These are phyloP conservation scores for Euschistus heros DNA, from an alignment of 1,140 invertebrate species.

Conservation along the genomic window DNA sequence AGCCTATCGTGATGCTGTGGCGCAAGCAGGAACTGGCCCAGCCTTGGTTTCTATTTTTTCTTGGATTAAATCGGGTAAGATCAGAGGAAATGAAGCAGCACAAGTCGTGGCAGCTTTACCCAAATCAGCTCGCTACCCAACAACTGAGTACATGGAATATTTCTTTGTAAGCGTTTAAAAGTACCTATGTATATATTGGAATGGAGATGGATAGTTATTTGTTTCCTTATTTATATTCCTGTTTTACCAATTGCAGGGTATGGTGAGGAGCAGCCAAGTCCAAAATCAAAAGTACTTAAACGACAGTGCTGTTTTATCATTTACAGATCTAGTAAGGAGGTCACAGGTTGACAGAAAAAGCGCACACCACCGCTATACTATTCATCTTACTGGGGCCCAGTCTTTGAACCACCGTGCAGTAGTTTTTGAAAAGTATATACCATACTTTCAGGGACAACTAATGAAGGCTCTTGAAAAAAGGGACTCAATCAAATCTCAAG, in stretches of 20 bases:
- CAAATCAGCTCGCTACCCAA: constrained; percentile 45
- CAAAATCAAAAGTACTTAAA: constrained; percentile 39
- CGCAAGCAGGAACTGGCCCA: constrained; percentile 52
- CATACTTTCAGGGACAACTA: constrained; percentile 42
- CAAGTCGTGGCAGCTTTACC: constrained; percentile 40
- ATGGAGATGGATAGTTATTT: too few relatives aligned
- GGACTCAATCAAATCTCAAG: constrained; percentile 44
- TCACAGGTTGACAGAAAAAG: constrained; percentile 43
- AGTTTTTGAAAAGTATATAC: constrained; percentile 43
- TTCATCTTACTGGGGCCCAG: constrained; percentile 46
- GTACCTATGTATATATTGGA: too few relatives aligned
- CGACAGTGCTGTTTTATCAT: constrained; percentile 42
- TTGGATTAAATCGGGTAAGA: constrained; percentile 44
- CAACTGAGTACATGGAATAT: constrained; percentile 44
- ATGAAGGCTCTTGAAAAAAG: constrained; percentile 38
- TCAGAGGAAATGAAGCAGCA: constrained; percentile 43
- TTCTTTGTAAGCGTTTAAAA: constrained; percentile 41
- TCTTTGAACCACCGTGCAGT: constrained; percentile 35
- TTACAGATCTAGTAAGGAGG: constrained; percentile 43
- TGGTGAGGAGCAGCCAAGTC: constrained; percentile 40
- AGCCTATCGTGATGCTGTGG: constrained; percentile 47
- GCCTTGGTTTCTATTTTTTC: constrained; percentile 46
- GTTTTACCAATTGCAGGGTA: constrained; percentile 30
- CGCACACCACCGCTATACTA: constrained; percentile 47
- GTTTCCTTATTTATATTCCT: too few relatives aligned